Evolutionary conservation across 2,888 invertebrate species (phyloP).

Genomic region (Chloroclystis v-ata): DNA sequence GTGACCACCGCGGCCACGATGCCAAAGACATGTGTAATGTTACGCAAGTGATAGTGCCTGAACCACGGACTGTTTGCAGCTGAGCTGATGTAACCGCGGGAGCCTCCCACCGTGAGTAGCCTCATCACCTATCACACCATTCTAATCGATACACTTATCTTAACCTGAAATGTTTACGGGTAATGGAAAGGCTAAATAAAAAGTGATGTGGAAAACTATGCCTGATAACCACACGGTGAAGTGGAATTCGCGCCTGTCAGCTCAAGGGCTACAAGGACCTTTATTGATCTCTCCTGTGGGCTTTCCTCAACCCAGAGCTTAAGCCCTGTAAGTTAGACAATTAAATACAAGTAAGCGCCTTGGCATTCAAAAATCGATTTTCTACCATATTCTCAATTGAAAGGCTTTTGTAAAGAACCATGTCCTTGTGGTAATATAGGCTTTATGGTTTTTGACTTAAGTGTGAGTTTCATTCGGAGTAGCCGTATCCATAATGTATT

Average conservation of each 20-base stretch:
- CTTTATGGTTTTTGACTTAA: not conserved
- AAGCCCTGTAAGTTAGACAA: slow-evolving; percentile 12
- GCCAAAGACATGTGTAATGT: slow-evolving; percentile 59
- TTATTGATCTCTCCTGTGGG: slow-evolving; percentile 52
- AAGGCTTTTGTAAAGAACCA: slow-evolving; percentile 7
- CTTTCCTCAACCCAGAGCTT: slow-evolving; percentile 21
- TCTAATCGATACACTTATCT: slow-evolving; percentile 61
- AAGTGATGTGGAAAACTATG: not conserved
- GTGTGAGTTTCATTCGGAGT: not conserved
- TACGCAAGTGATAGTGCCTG: slow-evolving; percentile 67
- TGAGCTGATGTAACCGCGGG: slow-evolving; percentile 61
- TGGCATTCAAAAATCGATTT: slow-evolving; percentile 13
- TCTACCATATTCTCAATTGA: slow-evolving; percentile 5
- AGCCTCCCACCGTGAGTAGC: slow-evolving; percentile 57
- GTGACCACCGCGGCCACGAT: slow-evolving; percentile 2
- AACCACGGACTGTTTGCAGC: slow-evolving; percentile 33
- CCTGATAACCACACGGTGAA: too few relatives aligned
- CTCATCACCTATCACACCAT: slow-evolving; percentile 6
- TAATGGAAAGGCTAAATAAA: slow-evolving; percentile 19
- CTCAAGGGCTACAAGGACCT: slow-evolving; percentile 32
- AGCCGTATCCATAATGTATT: not conserved
- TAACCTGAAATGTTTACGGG: slow-evolving; percentile 50
- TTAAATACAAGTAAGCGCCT: slow-evolving; percentile 8
- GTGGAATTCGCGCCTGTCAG: slow-evolving; percentile 39
- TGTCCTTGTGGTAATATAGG: not conserved